Conservation (phyloP, 1,140 invertebrate genomes). For the Caenorhabditis latens region DNA sequence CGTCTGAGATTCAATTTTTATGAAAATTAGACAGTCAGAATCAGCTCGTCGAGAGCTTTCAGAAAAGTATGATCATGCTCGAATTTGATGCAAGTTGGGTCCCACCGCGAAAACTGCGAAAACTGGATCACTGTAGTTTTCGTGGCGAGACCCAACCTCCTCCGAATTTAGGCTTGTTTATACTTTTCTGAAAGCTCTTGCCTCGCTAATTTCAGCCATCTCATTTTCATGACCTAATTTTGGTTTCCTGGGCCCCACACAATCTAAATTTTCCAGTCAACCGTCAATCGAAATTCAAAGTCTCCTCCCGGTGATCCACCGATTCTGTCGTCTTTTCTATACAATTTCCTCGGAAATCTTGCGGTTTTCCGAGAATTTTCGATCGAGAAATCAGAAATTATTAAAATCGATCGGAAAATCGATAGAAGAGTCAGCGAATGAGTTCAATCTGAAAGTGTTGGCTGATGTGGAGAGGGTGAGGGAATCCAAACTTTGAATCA, state of each 20-base stretch:
- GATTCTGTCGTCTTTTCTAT: conserved; percentile 35
- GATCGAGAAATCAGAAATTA: not conserved
- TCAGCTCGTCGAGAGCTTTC: too few relatives aligned
- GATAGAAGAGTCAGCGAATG: not conserved
- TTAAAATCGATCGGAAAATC: not conserved
- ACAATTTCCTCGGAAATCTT: conserved; percentile 37
- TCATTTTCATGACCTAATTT: not conserved
- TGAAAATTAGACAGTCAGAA: too few relatives aligned
- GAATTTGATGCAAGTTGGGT: too few relatives aligned
- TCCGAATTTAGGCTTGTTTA: too few relatives aligned
- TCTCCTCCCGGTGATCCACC: not conserved
- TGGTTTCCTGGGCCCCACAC: too few relatives aligned
- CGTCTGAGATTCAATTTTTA: too few relatives aligned
- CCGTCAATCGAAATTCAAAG: not conserved
- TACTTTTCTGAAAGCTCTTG: too few relatives aligned
- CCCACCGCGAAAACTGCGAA: too few relatives aligned
- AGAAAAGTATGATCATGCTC: too few relatives aligned
- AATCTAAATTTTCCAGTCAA: not conserved
- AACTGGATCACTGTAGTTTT: too few relatives aligned
- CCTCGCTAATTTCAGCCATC: not conserved
- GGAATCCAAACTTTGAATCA: not conserved
- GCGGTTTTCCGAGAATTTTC: not conserved
- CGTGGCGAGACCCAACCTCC: too few relatives aligned
- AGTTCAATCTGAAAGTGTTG: not conserved
- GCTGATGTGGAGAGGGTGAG: conserved; percentile 1